phyloP scores from a whole-genome alignment of 2,113 vertebrate genomes.

The Asarcornis scutulata region DNA sequence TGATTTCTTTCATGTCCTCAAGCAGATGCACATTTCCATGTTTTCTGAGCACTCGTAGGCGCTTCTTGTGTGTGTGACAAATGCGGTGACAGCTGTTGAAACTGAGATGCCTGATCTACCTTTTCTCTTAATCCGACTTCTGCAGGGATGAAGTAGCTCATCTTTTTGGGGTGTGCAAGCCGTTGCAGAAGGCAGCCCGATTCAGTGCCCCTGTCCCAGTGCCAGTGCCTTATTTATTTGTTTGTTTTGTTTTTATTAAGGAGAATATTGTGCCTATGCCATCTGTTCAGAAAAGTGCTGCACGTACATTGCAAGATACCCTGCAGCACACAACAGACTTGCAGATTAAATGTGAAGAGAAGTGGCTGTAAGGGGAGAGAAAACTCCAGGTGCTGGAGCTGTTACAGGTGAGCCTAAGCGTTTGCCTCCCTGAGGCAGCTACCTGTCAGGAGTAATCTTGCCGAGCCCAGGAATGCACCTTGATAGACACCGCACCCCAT shows the following conservation, averaged over 20 bases:
- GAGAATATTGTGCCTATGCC: not conserved
- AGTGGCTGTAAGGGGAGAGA: conserved; percentile 9
- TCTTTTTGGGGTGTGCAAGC: not conserved
- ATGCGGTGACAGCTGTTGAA: conserved; percentile 10
- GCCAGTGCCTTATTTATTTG: not conserved
- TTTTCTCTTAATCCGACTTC: not conserved
- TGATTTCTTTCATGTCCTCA: conserved; percentile 16
- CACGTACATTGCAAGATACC: not conserved
- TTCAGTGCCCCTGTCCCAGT: not conserved
- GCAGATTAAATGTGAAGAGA: conserved; percentile 31
- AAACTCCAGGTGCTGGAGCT: conserved; percentile 66
- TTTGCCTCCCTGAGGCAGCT: conserved; percentile 20
- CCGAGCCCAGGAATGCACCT: conserved; percentile 25
- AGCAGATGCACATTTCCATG: conserved; percentile 41
- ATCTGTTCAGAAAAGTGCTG: conserved; percentile 40
- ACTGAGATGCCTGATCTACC: not conserved
- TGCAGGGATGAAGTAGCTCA: not conserved
- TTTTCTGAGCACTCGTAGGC: not conserved
- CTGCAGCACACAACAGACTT: not conserved
- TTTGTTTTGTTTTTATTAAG: not conserved
- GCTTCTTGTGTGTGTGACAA: not conserved
- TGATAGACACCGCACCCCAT: conserved; percentile 22
- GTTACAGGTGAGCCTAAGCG: conserved; percentile 48
- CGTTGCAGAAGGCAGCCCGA: not conserved
- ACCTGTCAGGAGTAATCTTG: conserved; percentile 60